Percentiles rank a stretch among this genome's conserved stretches.
phyloP scores from a whole-genome alignment of 2,888 invertebrate genomes.

The Epistrophe eligans region DNA sequence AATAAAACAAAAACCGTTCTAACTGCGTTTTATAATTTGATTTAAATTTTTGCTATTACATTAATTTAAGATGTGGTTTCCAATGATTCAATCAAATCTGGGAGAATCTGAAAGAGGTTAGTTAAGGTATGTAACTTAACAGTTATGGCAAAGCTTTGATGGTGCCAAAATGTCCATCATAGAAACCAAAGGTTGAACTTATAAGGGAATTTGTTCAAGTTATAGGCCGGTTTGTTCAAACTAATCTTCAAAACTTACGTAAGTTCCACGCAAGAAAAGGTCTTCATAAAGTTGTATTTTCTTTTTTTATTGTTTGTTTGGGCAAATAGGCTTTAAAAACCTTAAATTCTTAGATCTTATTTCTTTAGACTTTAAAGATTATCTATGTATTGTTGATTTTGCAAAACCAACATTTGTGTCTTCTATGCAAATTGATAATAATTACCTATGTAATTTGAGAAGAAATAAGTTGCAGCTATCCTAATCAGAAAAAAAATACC shows the following conservation, averaged over 20 bases:
- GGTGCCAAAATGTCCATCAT: too few species aligned
- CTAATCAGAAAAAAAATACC: neutral
- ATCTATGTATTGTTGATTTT: too few species aligned
- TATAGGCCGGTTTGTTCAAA: neutral
- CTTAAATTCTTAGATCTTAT: too few species aligned
- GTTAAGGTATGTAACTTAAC: neutral
- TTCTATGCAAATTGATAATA: neutral
- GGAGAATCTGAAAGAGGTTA: neutral
- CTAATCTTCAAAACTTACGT: neutral
- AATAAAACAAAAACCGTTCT: conserved; percentile 31
- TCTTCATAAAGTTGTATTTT: too few species aligned
- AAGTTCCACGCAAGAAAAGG: too few species aligned
- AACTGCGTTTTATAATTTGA: conserved; percentile 19
- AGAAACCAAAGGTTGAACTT: neutral
- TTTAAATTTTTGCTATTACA: conserved; percentile 39
- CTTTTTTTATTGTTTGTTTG: too few species aligned
- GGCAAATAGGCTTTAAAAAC: too few species aligned
- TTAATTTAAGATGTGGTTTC: conserved; percentile 21
- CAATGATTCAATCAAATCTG: conserved; percentile 20
- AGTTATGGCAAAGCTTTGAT: neutral
- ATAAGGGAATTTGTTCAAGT: neutral
- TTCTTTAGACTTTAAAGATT: too few species aligned
- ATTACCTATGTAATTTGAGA: neutral
- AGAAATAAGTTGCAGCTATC: neutral
- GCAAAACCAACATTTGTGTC: neutral